Base-by-base conservation (phyloP, 2,113 vertebrate species). In the Tylochromis polylepis region DNA sequence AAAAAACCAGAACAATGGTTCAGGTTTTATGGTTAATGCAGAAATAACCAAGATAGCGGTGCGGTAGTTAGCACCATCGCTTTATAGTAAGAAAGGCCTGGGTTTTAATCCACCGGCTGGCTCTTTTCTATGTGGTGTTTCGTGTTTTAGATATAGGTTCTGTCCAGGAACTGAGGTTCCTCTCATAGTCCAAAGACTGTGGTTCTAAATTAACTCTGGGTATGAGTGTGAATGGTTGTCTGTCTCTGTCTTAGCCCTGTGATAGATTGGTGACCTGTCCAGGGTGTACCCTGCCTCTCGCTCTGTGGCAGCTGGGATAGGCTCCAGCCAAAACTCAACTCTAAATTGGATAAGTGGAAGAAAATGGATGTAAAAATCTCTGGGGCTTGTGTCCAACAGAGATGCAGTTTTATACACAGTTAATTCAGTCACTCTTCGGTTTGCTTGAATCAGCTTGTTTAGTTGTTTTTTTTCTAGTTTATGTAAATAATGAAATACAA, bases 151-250 rank as follows among this genome's bases (percentile, higher is more conserved):
- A 60, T 29, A 34, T 20, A 34, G 1, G 58, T 11, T 60, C 29
- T 34, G 58, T 20, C 29, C 29, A 11, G 58, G 8, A 65, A 36
- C 60, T 62, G 31, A 62, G 18, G 59, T 0, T 65, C 18, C 18
- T 65, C 18, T 65, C 60, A 38, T 38, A 0, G 34, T 0, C 60
- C 60, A 38, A n/a, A 65, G 18, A 0, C 31, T 38, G 60, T n/a
- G 60, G 60, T 38, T 38, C 0, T 65, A 38, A 1, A 65, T 38
- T 3, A 65, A 65, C 60, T 38, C 60, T 38, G 60, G 60, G 2
- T 8, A 4, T 65, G 60, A 65, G 18, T 36, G 60, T 65, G 31
- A 36, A 36, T 12, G 31, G 10, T 36, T 11, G 2, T n/a, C 60
- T n/a, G 60, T 65, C 60, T 36, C 60, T 0, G 2, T 38, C 60